Evolutionary conservation across 2,888 invertebrate genomes (phyloP), one percentile per base, ranked within the genome.

Genomic region (Mythimna lalbum): DNA sequence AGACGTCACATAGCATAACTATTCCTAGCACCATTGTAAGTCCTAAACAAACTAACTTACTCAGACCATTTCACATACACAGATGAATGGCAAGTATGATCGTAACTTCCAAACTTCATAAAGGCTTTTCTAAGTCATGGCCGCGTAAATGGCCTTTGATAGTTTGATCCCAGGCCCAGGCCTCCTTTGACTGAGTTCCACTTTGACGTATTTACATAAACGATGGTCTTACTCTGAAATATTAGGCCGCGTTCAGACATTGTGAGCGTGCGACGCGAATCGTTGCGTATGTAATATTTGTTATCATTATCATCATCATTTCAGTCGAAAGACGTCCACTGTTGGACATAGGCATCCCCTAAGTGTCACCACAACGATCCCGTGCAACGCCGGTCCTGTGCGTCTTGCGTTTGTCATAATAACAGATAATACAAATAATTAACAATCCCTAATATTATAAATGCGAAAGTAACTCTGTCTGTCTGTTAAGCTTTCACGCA

Each of bases 141-240:
- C 77, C 50, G 52, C 43, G 39, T 59, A 47, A 68, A 68, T 69
- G 52, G 70, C 77, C 77, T 80, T 80, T 63, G 64, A 63, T 55
- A 62, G 52, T 61, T 74, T 74, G 61, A 63, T 75, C 76, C 31
- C 19, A 39, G 23, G 4, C 23, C 33, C 21, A 56, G 57, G 36
- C 43, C 62, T 56, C 80, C 60, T 67, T 76, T 76, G 76, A 75
- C 31, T 65, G 14, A 19, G 53, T 31, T 33, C 53, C 27, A 50
- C 68, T 76, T 77, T 76, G 76, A 74, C 67, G 47, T 67, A 75
- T 76, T 79, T 56, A 52, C 53, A 80, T 80, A 76, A 68, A 61
- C 39, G 55, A 63, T 67, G 52, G 36, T 31, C 39, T 52, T 17
- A 23, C 43, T 73, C 43, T 6, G 19, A 33, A 59, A 59, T 57